A percentile compares a stretch with the other conserved stretches of the same genome.
These are phyloP conservation scores for Pseudopipra pipra DNA, from an alignment of 2,113 vertebrate genomes.

Conservation along the genomic window DNA sequence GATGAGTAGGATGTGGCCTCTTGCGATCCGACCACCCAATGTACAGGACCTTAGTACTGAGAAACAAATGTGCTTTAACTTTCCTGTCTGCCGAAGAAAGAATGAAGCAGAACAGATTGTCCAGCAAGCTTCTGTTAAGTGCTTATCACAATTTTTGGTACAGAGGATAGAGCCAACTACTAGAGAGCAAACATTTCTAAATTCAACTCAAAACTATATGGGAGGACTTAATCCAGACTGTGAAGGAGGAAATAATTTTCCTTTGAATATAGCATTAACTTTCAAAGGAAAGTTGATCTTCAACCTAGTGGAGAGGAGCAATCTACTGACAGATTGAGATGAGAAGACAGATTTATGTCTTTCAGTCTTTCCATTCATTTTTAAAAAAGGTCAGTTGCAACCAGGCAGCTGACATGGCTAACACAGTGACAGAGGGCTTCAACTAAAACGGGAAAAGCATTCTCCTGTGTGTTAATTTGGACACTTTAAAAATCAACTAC, in stretches of 20 bases:
- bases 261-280: not conserved
- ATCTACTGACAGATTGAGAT: not conserved
- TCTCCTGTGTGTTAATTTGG: not conserved
- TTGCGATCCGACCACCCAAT: not conserved
- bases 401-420: not conserved
- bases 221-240: not conserved
- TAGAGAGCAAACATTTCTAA: not conserved
- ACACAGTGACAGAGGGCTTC: not conserved
- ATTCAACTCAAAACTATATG: not conserved
- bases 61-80: not conserved
- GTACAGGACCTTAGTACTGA: not conserved
- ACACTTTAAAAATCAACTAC: not conserved
- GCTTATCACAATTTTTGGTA: not conserved
- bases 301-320: not conserved
- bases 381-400: not conserved
- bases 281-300: not conserved
- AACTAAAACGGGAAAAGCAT: not conserved
- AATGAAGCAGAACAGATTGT: conserved; percentile 15
- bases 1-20: not conserved
- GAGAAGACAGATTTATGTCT: not conserved
- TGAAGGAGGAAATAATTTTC: not conserved
- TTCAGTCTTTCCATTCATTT: not conserved
- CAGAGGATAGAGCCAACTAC: not conserved
- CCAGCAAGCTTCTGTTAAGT: not conserved
- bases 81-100: not conserved